Conservation (phyloP, 1,140 invertebrate genomes). For the Drosophila parabipectinata region DNA sequence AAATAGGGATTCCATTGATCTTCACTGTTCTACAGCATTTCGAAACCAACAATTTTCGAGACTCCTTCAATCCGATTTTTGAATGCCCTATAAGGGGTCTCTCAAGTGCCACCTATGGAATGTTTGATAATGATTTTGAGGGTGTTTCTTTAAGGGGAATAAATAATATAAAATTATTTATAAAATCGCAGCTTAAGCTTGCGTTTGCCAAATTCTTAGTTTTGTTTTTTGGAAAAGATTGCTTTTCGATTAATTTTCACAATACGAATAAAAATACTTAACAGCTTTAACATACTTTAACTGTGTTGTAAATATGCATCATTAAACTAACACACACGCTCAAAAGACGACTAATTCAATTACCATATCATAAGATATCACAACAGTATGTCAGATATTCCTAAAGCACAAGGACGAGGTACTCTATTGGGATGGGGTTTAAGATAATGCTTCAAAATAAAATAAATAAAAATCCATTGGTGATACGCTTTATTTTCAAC, state of each 20-base stretch:
- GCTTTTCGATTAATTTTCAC: slow-evolving; percentile 76
- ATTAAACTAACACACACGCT: slow-evolving; percentile 61
- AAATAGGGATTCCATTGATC: slow-evolving; percentile 57
- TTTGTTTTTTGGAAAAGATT: slow-evolving; percentile 55
- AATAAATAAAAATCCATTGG: slow-evolving; percentile 55
- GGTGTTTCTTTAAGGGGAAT: neutral
- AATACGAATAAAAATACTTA: slow-evolving; percentile 75
- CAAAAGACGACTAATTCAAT: slow-evolving; percentile 50
- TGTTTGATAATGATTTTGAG: slow-evolving; percentile 36
- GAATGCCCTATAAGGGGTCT: neutral
- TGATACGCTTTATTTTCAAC: slow-evolving; percentile 74
- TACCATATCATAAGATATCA: slow-evolving; percentile 68
- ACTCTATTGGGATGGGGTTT: slow-evolving; percentile 31
- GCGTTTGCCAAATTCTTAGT: neutral
- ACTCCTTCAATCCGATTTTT: slow-evolving; percentile 18
- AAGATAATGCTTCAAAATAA: slow-evolving; percentile 21
- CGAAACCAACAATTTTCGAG: slow-evolving; percentile 64
- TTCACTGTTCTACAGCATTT: slow-evolving; percentile 44
- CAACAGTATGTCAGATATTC: slow-evolving; percentile 73
- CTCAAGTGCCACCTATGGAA: slow-evolving; percentile 49
- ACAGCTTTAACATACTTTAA: slow-evolving; percentile 71
- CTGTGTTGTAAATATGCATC: slow-evolving; percentile 59
- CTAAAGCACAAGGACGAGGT: slow-evolving; percentile 71
- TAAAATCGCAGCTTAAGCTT: neutral
- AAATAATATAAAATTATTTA: slow-evolving; percentile 41